phyloP scores from a whole-genome alignment of 2,113 vertebrate genomes.

The Anarrhichthys ocellatus region DNA sequence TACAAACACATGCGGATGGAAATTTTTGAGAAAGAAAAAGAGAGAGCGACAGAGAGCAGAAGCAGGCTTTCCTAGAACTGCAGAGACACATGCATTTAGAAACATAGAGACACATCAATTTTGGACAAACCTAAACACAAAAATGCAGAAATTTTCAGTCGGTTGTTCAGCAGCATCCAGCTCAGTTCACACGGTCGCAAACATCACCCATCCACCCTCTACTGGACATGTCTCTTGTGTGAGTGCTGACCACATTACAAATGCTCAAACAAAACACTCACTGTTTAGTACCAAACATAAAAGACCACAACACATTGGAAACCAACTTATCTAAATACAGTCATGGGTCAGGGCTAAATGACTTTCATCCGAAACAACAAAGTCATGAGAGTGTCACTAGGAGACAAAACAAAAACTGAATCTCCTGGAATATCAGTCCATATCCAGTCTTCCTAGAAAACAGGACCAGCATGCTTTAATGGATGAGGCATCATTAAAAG shows the following conservation, averaged over 20 bases:
- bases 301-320: slow-evolving; percentile 65
- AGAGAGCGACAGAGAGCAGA: neutral
- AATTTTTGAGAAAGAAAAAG: slow-evolving; percentile 4
- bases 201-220: slow-evolving; percentile 20
- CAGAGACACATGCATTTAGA: slow-evolving; percentile 50
- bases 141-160: slow-evolving; percentile 28
- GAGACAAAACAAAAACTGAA: slow-evolving; percentile 46
- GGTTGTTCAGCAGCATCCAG: slow-evolving; percentile 1
- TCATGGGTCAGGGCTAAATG: slow-evolving; percentile 46
- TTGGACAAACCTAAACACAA: slow-evolving; percentile 29
- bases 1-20: slow-evolving; percentile 55
- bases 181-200: slow-evolving; percentile 34
- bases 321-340: slow-evolving; percentile 69
- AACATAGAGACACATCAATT: slow-evolving; percentile 24
- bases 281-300: slow-evolving; percentile 67
- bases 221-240: slow-evolving; percentile 64
- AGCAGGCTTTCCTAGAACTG: slow-evolving; percentile 47
- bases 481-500: slow-evolving; percentile 35
- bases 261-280: slow-evolving; percentile 69
- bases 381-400: slow-evolving; percentile 50
- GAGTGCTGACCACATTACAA: slow-evolving; percentile 75
- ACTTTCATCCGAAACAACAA: slow-evolving; percentile 61
- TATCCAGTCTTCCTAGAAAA: neutral
- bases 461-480: slow-evolving; percentile 23
- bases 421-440: slow-evolving; percentile 19